A percentile compares a stretch with the other conserved stretches of the same genome.
These are phyloP conservation scores for Lepus townsendii DNA, from an alignment of 2,797 vertebrate genomes.

Conservation along the genomic window DNA sequence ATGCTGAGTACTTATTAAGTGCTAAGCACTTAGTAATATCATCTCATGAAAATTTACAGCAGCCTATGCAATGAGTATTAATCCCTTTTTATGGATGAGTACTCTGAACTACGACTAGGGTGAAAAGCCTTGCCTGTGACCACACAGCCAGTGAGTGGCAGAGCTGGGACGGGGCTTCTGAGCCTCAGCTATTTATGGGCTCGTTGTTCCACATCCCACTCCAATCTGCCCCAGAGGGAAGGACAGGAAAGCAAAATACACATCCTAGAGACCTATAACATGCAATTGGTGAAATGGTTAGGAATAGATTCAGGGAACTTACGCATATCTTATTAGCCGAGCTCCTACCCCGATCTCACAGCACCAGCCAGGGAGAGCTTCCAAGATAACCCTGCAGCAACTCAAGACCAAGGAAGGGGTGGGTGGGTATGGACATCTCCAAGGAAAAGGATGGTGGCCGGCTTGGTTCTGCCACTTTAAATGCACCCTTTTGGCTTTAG, in stretches of 20 bases:
- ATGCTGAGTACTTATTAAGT: neutral
- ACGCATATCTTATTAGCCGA: neutral
- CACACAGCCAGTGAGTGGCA: neutral
- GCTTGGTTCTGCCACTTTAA: neutral
- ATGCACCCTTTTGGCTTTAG: neutral
- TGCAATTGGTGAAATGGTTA: neutral
- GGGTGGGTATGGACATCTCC: neutral
- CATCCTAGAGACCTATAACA: neutral
- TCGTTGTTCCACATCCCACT: neutral
- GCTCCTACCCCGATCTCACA: neutral
- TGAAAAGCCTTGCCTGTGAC: neutral
- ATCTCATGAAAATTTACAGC: conserved; percentile 39
- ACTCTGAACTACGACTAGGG: neutral
- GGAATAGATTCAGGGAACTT: neutral
- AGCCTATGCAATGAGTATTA: neutral
- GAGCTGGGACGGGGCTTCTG: neutral
- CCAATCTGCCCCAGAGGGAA: neutral
- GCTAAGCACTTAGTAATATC: conserved; percentile 3
- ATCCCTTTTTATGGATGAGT: neutral
- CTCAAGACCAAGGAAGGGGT: neutral
- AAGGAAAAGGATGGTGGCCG: neutral
- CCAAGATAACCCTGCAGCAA: neutral
- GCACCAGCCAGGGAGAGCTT: neutral
- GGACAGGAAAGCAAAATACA: neutral
- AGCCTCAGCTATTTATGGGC: neutral